phyloP scores from a whole-genome alignment of 2,888 invertebrate species.

The Pristionchus arcanus region DNA sequence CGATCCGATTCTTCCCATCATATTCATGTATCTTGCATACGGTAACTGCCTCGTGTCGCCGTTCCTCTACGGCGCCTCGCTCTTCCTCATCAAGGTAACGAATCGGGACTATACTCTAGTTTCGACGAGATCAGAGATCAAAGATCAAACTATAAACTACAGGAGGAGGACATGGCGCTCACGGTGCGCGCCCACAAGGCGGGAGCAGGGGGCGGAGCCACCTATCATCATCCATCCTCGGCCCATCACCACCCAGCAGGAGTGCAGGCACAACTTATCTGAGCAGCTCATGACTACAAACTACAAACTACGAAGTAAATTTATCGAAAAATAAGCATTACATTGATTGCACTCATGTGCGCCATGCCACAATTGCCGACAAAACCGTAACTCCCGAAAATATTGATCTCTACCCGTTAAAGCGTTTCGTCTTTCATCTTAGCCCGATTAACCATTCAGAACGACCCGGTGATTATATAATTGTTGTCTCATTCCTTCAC shows the following conservation, averaged over 20 bases:
- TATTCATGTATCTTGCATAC: slow-evolving; percentile 73
- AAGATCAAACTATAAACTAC: background rate
- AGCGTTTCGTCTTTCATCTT: background rate
- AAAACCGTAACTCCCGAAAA: background rate
- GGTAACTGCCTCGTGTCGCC: slow-evolving; percentile 72
- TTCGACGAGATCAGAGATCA: background rate
- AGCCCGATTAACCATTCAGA: background rate
- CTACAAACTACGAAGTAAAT: background rate
- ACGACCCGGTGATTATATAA: background rate
- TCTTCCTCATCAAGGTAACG: slow-evolving; percentile 76
- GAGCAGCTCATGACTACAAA: background rate
- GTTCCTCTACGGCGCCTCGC: slow-evolving; percentile 74
- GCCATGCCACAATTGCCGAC: background rate
- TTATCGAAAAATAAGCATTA: background rate
- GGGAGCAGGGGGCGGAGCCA: slow-evolving; percentile 28
- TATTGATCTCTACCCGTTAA: background rate
- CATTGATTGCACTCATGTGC: too few species aligned
- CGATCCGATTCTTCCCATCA: slow-evolving; percentile 67
- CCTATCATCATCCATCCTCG: slow-evolving; percentile 29
- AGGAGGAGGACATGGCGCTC: slow-evolving; percentile 79
- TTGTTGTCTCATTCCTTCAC: background rate
- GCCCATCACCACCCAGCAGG: slow-evolving; percentile 55
- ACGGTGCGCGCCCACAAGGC: slow-evolving; percentile 75
- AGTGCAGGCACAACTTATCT: slow-evolving; percentile 68
- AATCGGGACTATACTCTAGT: background rate